Conservation (phyloP, 2,113 vertebrate genomes). For the Amphiprion percula region DNA sequence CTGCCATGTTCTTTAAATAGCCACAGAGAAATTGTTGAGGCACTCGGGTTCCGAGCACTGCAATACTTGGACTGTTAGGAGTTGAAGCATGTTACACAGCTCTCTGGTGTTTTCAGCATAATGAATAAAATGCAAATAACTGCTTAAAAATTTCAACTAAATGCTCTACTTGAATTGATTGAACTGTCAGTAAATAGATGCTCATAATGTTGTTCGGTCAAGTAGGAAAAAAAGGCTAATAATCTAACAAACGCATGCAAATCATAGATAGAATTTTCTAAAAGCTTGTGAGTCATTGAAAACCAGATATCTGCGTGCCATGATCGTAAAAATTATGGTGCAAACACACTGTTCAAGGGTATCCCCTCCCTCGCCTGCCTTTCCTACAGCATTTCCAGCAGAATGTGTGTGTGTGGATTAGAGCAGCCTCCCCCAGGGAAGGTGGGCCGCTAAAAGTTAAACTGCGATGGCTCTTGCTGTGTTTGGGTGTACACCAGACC, state of each 20-base stretch:
- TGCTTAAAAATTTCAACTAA: background rate
- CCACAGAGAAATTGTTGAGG: slow-evolving; percentile 11
- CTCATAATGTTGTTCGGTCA: background rate
- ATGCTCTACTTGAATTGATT: background rate
- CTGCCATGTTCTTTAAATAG: slow-evolving; percentile 47
- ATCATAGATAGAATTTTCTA: background rate
- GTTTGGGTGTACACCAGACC: slow-evolving; percentile 30
- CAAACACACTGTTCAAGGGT: slow-evolving; percentile 21
- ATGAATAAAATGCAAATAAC: slow-evolving; percentile 20
- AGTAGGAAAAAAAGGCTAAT: too few species aligned
- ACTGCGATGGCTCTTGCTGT: slow-evolving; percentile 30
- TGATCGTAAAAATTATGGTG: slow-evolving; percentile 17
- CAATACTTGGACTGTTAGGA: slow-evolving; percentile 6
- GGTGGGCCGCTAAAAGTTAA: slow-evolving; percentile 49
- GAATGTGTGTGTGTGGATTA: slow-evolving; percentile 29
- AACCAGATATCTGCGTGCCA: slow-evolving; percentile 21
- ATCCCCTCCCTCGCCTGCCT: slow-evolving; percentile 32
- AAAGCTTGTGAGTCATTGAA: background rate
- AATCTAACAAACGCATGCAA: background rate
- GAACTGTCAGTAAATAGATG: slow-evolving; percentile 8
- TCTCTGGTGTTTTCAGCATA: background rate
- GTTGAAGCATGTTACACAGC: background rate
- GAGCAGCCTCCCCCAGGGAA: slow-evolving; percentile 45
- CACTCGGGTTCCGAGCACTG: background rate
- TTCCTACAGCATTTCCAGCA: slow-evolving; percentile 59